Conservation (phyloP, 2,888 invertebrate species). For the Eremobia ochroleuca region DNA sequence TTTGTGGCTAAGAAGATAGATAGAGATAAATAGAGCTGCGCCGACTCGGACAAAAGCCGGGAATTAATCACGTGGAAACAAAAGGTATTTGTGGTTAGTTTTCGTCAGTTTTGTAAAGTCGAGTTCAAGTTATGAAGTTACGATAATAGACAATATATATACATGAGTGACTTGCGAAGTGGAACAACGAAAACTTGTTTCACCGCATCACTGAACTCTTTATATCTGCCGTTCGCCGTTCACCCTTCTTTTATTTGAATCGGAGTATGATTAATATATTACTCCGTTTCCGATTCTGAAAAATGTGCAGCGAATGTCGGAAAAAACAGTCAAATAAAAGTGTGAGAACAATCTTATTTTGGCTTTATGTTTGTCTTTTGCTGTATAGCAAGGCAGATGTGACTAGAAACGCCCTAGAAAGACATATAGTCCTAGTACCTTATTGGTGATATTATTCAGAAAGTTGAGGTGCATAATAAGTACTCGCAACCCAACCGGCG, state of each 20-base stretch:
- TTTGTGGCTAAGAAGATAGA: conserved; percentile 54
- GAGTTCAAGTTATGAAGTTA: conserved; percentile 70
- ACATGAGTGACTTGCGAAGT: conserved; percentile 54
- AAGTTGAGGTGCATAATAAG: background rate
- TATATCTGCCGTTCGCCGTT: conserved; percentile 68
- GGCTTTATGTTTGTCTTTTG: background rate
- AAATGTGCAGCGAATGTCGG: conserved; percentile 21
- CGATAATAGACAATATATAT: conserved; percentile 67
- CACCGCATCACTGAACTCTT: conserved; percentile 76
- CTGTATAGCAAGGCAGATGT: background rate
- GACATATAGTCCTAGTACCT: too few relatives aligned
- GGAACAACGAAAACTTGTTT: conserved; percentile 73
- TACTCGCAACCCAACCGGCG: background rate
- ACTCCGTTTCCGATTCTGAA: conserved; percentile 21
- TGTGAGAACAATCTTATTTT: background rate
- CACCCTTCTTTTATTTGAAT: conserved; percentile 47
- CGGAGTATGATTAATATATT: conserved; percentile 48
- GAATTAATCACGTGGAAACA: conserved; percentile 38
- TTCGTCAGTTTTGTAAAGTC: conserved; percentile 37
- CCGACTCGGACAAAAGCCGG: conserved; percentile 1
- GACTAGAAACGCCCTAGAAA: background rate
- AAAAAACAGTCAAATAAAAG: conserved; percentile 11
- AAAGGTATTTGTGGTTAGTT: conserved; percentile 35
- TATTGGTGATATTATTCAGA: background rate
- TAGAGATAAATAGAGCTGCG: conserved; percentile 40